phyloP scores from a whole-genome alignment of 2,888 invertebrate species.

The Stratiomys singularior region DNA sequence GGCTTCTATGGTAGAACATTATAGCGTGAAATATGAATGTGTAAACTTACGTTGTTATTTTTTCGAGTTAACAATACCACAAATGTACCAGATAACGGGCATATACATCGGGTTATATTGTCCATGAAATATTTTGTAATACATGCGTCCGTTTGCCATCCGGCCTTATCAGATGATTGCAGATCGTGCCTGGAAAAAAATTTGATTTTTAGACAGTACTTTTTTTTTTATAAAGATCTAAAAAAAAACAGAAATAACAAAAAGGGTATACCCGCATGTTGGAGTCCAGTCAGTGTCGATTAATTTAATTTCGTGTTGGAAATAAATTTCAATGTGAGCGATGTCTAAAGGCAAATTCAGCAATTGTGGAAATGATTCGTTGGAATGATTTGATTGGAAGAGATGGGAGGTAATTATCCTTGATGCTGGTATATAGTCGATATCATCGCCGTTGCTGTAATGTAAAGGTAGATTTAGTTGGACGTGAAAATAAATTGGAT shows the following conservation, averaged over 20 bases:
- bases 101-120: constrained; percentile 70
- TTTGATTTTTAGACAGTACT: not conserved
- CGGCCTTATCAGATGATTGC: constrained; percentile 67
- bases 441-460: constrained; percentile 52
- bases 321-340: constrained; percentile 65
- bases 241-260: too few relatives aligned
- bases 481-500: too few relatives aligned
- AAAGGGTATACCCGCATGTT: constrained; percentile 63
- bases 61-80: constrained; percentile 72
- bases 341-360: constrained; percentile 63
- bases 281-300: constrained; percentile 63
- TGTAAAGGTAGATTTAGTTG: too few relatives aligned
- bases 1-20: too few relatives aligned
- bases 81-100: constrained; percentile 72
- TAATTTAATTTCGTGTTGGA: constrained; percentile 63
- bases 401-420: constrained; percentile 65
- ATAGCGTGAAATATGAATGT: too few relatives aligned
- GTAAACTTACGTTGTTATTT: constrained; percentile 66
- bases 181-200: constrained; percentile 61
- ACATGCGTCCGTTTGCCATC: constrained; percentile 73
- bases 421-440: constrained; percentile 64
- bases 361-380: constrained; percentile 62
- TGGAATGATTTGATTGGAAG: constrained; percentile 64
- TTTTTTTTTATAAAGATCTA: not conserved
- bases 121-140: constrained; percentile 67